Evolutionary conservation across 2,113 vertebrate genomes (phyloP).

Genomic region (Indicator indicator): DNA sequence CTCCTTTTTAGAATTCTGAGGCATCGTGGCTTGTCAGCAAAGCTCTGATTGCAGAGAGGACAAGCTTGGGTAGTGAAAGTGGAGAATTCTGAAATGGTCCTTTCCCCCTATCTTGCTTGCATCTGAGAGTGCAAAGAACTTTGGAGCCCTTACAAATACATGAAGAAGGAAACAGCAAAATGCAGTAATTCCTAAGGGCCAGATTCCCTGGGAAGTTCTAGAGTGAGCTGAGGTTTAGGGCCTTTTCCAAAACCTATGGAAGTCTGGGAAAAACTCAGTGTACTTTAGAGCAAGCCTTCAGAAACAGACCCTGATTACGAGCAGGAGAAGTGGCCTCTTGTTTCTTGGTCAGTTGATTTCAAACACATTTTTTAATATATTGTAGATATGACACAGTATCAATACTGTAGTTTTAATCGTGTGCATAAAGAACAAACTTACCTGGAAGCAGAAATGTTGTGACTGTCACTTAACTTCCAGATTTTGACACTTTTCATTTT

Average conservation of each 20-base stretch:
- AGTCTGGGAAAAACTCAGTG: neutral
- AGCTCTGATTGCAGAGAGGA: neutral
- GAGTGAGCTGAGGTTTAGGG: neutral
- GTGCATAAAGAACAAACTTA: neutral
- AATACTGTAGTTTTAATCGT: neutral
- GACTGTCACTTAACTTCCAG: neutral
- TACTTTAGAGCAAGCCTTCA: neutral
- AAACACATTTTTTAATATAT: neutral
- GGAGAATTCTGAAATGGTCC: neutral
- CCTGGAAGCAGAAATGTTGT: neutral
- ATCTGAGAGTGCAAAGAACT: fast-evolving
- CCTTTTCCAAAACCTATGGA: neutral
- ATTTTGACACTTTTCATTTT: neutral
- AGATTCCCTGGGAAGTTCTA: neutral
- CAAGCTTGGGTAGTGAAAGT: neutral
- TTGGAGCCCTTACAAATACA: neutral
- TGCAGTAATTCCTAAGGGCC: fast-evolving
- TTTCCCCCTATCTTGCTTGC: fast-evolving
- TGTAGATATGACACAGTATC: neutral
- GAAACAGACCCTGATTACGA: fast-evolving
- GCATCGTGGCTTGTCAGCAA: neutral
- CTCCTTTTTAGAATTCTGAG: neutral
- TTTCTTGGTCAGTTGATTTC: neutral
- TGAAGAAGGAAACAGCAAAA: neutral
- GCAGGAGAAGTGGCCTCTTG: neutral